These are phyloP conservation scores for Stomatorhinus ivindoensis DNA, from an alignment of 2,113 vertebrate genomes.

Conservation along the genomic window DNA sequence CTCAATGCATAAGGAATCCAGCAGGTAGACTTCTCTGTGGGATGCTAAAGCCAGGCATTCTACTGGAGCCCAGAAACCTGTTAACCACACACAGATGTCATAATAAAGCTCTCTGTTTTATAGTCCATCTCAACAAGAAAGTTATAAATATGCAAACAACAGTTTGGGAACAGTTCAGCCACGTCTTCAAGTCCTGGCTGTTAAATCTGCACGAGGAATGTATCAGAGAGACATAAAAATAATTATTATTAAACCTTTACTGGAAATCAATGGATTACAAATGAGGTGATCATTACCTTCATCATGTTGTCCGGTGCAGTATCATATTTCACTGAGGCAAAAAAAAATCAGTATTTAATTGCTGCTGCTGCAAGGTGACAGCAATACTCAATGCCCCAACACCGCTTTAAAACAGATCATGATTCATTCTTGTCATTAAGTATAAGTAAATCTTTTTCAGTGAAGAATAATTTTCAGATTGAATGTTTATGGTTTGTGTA, in stretches of 20 bases:
- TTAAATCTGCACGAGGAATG: constrained; percentile 13
- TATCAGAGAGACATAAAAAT: not conserved
- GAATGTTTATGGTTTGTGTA: not conserved
- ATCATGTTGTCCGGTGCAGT: not conserved
- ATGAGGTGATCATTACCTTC: constrained; percentile 11
- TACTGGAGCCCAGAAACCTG: constrained; percentile 30
- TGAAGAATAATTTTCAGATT: not conserved
- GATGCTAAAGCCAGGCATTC: constrained; percentile 26
- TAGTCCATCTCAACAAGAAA: constrained; percentile 28
- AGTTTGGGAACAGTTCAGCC: constrained; percentile 14
- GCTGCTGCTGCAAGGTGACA: no score
- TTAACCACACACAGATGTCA: constrained; percentile 45
- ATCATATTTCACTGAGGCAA: not conserved
- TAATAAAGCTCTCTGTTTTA: constrained; percentile 8
- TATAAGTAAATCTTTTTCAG: not conserved
- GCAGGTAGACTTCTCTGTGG: constrained; percentile 17
- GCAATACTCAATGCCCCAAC: not conserved
- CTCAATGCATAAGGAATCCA: constrained; percentile 36
- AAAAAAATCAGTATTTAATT: not conserved
- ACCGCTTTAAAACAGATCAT: not conserved
- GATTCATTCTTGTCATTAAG: not conserved
- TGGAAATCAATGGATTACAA: constrained; percentile 26
- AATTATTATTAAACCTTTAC: not conserved
- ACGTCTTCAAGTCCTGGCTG: not conserved
- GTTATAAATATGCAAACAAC: constrained; percentile 6